These are phyloP conservation scores for Coluber constrictor DNA, from an alignment of 2,797 vertebrate species.

Conservation along the genomic window DNA sequence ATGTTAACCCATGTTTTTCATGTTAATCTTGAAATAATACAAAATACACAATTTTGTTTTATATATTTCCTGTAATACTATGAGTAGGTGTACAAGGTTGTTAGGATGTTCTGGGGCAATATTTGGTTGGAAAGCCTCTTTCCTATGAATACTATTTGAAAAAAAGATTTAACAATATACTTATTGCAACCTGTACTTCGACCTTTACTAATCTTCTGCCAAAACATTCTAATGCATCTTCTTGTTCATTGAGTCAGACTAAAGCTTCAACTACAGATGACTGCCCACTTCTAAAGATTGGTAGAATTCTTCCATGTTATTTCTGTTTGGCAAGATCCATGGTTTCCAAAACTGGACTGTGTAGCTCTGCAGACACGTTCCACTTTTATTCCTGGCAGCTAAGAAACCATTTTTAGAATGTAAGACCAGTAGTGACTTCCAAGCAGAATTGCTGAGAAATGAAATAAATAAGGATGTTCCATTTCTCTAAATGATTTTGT, in stretches of 20 bases:
- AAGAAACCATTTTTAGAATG: not conserved
- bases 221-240: not conserved
- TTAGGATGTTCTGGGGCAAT: not conserved
- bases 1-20: conserved; percentile 41
- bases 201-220: not conserved
- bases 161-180: not conserved
- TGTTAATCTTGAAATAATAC: conserved; percentile 51
- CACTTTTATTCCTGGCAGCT: not conserved
- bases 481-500: not conserved
- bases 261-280: not conserved
- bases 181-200: not conserved
- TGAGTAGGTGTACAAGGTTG: not conserved
- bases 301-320: not conserved
- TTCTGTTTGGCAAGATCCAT: not conserved
- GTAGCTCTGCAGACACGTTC: not conserved
- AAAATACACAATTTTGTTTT: conserved; percentile 37
- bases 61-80: conserved; percentile 20
- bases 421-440: not conserved
- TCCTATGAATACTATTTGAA: not conserved
- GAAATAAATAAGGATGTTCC: not conserved
- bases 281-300: not conserved
- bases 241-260: not conserved
- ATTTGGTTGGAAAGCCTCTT: not conserved
- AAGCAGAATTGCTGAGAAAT: not conserved
- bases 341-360: not conserved